These are phyloP conservation scores for Mugil cephalus DNA, from an alignment of 2,113 vertebrate species.

Conservation along the genomic window DNA sequence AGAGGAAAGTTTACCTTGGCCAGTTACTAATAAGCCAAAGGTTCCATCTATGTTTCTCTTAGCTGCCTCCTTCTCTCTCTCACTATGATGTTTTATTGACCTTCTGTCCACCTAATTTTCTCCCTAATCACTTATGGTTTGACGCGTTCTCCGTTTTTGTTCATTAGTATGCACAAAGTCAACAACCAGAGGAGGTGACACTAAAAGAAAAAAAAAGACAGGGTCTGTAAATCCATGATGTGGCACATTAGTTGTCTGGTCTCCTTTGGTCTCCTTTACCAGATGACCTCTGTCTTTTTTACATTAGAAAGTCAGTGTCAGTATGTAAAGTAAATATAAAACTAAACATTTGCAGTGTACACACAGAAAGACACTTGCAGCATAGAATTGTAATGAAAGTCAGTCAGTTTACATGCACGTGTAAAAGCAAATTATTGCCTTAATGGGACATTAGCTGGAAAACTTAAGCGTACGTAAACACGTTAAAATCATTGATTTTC, in stretches of 20 bases:
- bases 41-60: conserved; percentile 1
- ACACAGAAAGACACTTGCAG: too few relatives aligned
- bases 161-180: conserved; percentile 56
- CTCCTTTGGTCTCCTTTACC: background rate
- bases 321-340: too few relatives aligned
- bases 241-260: conserved; percentile 11
- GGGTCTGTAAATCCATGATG: conserved; percentile 15
- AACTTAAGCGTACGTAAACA: too few relatives aligned
- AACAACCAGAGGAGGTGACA: conserved; percentile 42
- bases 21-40: conserved; percentile 14
- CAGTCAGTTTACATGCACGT: too few relatives aligned
- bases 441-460: too few relatives aligned
- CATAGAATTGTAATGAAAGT: too few relatives aligned
- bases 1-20: conserved; percentile 5
- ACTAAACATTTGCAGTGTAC: too few relatives aligned
- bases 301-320: background rate
- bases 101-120: conserved; percentile 36
- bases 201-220: conserved; percentile 25
- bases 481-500: too few relatives aligned
- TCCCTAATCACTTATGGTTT: conserved; percentile 22
- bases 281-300: background rate
- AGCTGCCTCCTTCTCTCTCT: background rate
- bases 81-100: conserved; percentile 38
- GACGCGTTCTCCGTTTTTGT: conserved; percentile 32
- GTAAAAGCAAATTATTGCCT: too few relatives aligned